Base-by-base conservation (phyloP, 1,140 invertebrate genomes). In the Drosophila sturtevanti region DNA sequence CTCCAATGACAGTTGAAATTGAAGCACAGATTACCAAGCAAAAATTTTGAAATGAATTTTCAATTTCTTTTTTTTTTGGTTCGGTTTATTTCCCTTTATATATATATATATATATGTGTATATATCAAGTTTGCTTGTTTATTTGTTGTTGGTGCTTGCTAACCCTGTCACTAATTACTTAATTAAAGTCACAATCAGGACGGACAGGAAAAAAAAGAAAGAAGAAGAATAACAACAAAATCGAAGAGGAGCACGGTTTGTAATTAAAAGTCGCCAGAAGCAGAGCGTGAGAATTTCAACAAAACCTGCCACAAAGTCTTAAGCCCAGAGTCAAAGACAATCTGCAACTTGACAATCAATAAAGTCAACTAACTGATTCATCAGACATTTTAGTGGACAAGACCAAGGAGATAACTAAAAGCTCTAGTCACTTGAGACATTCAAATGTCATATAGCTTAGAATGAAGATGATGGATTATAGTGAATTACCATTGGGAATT, bases 1-100 rank as follows among this genome's bases (percentile, higher is more conserved):
- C 74, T 86, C 79, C 56, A 41, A 89, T 87, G 84, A 84, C 84
- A 89, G 79, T 84, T 84, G 76, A 87, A 89, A 89, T 77, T 89
- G 79, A 89, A 84, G 79, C 84, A 84, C 35, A 87, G 84, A 87
- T 87, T 87, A 89, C 77, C 34, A 70, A 78, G 60, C 58, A 69
- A 82, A 86, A 87, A 48, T 48, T 48, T 82, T 81, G 75, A 86
- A 86, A 87, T 86, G 74, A 72, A 87, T 69, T 73, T 68, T 48
- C 41, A 48, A 72, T 78, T 81, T 70, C 48, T 27, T 55, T 35
- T 38, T n/a, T n/a, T n/a, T n/a, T n/a, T n/a, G n/a, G n/a, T n/a
- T 11, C 41, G 12, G 27, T 31, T 52, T 37, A 24, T 22, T 12
- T n/a, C n/a, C n/a, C 2, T 38, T 31, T 16, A 21, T 68, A 21